Base-by-base conservation (phyloP, 1,140 invertebrate genomes). In the Bombus terrestris region DNA sequence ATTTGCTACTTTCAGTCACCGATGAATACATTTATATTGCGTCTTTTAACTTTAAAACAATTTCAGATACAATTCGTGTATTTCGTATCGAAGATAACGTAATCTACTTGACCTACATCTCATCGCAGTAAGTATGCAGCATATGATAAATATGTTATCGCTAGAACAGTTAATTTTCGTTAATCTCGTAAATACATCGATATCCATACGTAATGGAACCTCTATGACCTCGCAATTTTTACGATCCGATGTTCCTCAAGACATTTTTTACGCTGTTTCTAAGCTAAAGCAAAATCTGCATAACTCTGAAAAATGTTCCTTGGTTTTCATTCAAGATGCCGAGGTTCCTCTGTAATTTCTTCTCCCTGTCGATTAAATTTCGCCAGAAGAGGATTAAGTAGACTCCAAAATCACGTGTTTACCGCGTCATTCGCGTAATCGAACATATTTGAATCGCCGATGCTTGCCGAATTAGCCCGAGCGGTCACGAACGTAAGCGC, bases 381-480 rank as follows among this genome's bases (percentile, higher is more conserved):
- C 59, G 3, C 59, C 5, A 28, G 13, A 12, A 22, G 25, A 37
- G 18, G 15, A 8, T 66, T 22, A n/a, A 59, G 53, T 22, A 25
- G 13, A 28, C 3, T 22, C 47, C 15, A 37, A 25, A 57, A n/a
- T 43, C 64, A 37, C 53, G 35, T 47, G 68, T 89, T 89, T 81
- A 81, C 81, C 64, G 80, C n/a, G 53, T 57, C 35, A 35, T 68
- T 68, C 64, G 32, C 68, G 59, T 73, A 88, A 90, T 91, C 89
- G 89, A 90, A 88, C 82, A 90, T 77, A 85, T 91, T 91, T 90
- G 89, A 91, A 91, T 89, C 78, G 47, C 62, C 89, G 89, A 88
- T 81, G 57, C 53, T 68, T 72, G 81, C 89, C 89, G 89, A 91
- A 91, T 91, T 90, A 86, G 89, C 47, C 89, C 89, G 89, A 91